Evolutionary conservation across 2,113 vertebrate species (phyloP), one percentile per base, ranked within the genome.

Genomic region (Ictidomys tridecemlineatus): DNA sequence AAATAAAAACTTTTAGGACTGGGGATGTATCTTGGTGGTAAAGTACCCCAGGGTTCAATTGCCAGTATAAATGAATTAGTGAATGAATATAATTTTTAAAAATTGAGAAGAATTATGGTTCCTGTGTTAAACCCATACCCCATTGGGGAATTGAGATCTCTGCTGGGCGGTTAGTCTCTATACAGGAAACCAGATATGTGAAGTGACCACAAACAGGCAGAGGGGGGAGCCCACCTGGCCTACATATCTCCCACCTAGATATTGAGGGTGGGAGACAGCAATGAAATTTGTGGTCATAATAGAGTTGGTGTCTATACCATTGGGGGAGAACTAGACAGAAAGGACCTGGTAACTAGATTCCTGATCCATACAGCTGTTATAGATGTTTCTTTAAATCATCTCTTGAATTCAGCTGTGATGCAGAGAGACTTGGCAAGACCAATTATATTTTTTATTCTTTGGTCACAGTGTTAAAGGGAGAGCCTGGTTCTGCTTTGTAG

Each of bases 31-130:
- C 24, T 63, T 3, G 24, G 9, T 63, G 61, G 9, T 63, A 63
- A 63, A 63, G 61, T 8, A 63, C 8, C 9, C 61, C 24, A 63
- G 61, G 61, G 61, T 63, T 63, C 61, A 63, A 28, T 63, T 9
- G 24, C 24, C 24, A 63, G 24, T 63, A 63, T 63, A 28, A 63
- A 63, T 26, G 61, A 63, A 63, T 45, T 45, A 45, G 8, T 28
- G 61, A 63, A 63, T 63, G 61, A 63, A 63, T 63, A 28, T 26
- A 24, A 26, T 28, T 63, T 61, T 63, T 28, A 63, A 63, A 63
- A 63, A 39, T 80, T 63, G 26, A 91, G 24, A 37, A 42, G 82
- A 78, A n/a, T 82, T 88, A 34, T 34, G 67, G 45, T 73, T 93
- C 32, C 32, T 77, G 32, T 51, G 20, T 78, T 76, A 73, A 72